A percentile compares a stretch with the other conserved stretches of the same genome.
Evolutionary conservation across 2,888 invertebrate species (phyloP).

Genomic region (Drosophila tanythrix): DNA sequence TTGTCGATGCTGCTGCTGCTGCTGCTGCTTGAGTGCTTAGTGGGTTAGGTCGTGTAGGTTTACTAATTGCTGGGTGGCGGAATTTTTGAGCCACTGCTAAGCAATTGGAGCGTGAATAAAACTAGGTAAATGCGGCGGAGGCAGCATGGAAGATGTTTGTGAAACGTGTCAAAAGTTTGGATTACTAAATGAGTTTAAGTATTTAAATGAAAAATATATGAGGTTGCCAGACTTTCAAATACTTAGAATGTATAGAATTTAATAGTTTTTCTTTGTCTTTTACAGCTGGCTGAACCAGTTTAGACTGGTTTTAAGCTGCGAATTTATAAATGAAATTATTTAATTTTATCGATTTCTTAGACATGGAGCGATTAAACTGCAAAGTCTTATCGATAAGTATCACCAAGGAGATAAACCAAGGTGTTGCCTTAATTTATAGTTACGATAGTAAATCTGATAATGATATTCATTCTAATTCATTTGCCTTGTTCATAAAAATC

Average conservation of each 20-base stretch:
- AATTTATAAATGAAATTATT: background rate
- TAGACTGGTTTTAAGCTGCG: background rate
- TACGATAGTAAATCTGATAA: background rate
- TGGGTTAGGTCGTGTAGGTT: slow-evolving; percentile 79
- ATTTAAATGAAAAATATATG: slow-evolving; percentile 43
- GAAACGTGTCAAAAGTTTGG: slow-evolving; percentile 75
- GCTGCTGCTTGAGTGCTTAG: slow-evolving; percentile 63
- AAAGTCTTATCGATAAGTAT: background rate
- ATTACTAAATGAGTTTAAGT: slow-evolving; percentile 64
- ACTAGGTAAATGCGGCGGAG: background rate
- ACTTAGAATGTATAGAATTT: background rate
- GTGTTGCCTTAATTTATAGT: background rate
- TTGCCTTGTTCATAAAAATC: background rate
- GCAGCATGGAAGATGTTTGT: slow-evolving; percentile 31
- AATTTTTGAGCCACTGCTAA: slow-evolving; percentile 68
- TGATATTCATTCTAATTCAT: background rate
- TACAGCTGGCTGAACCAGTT: slow-evolving; percentile 5
- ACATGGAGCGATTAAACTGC: background rate
- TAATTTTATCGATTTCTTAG: background rate
- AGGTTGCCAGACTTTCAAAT: slow-evolving; percentile 29
- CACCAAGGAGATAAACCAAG: background rate
- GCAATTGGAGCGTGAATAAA: slow-evolving; percentile 71
- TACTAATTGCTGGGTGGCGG: slow-evolving; percentile 77
- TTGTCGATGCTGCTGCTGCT: slow-evolving; percentile 23
- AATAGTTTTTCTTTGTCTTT: background rate